These are phyloP conservation scores for Bagarius yarrelli DNA, from an alignment of 2,113 vertebrate species.

Conservation along the genomic window DNA sequence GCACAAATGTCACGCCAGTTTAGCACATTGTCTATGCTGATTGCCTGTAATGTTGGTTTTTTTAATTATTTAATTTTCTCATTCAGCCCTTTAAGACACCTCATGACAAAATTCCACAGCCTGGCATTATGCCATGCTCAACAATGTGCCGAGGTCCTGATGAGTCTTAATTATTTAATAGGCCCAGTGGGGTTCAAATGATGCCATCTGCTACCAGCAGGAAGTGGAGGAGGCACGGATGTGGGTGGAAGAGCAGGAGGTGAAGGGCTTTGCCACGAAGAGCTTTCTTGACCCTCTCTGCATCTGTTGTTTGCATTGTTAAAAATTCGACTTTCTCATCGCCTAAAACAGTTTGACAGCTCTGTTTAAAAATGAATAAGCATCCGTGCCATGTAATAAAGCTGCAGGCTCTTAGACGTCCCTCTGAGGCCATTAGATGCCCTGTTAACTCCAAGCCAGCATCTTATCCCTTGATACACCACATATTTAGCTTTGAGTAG, in stretches of 20 bases:
- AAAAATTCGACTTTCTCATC: conserved; percentile 36
- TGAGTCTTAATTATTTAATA: conserved; percentile 79
- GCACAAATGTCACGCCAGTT: conserved; percentile 55
- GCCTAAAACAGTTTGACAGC: conserved; percentile 41
- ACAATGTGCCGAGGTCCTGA: conserved; percentile 70
- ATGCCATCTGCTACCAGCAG: conserved; percentile 70
- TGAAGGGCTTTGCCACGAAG: conserved; percentile 34
- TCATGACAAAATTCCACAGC: conserved; percentile 57
- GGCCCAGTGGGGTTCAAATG: conserved; percentile 67
- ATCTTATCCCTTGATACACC: not conserved
- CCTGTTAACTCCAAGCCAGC: conserved; percentile 32
- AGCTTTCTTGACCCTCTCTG: conserved; percentile 40
- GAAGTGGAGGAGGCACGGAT: conserved; percentile 56
- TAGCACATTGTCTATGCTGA: conserved; percentile 36
- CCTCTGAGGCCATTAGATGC: conserved; percentile 28
- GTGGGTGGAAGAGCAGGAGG: conserved; percentile 44
- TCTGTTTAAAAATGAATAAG: conserved; percentile 51
- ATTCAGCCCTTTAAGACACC: conserved; percentile 31
- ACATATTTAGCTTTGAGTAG: conserved; percentile 14
- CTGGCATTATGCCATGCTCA: conserved; percentile 66
- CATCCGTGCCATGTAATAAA: conserved; percentile 39
- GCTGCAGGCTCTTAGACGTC: conserved; percentile 28
- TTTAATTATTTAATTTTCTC: conserved; percentile 19
- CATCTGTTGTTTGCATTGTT: conserved; percentile 48
- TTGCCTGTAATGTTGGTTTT: conserved; percentile 19